phyloP scores from a whole-genome alignment of 2,888 invertebrate genomes.

The Dynastes tityus region DNA sequence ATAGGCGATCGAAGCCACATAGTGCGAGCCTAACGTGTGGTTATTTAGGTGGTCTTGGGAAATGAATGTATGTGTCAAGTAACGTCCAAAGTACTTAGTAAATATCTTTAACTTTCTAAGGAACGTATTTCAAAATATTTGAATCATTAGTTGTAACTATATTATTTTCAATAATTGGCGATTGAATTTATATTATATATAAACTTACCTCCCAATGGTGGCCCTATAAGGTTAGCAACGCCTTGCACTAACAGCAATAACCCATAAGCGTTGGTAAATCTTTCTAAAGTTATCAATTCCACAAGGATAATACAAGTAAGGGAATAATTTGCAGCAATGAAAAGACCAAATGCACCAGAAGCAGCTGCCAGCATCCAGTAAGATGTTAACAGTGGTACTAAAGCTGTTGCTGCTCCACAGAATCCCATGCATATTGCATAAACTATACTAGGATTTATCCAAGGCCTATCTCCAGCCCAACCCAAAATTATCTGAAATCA shows the following conservation, averaged over 20 bases:
- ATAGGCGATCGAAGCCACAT: no score
- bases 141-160: no score
- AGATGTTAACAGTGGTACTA: constrained; percentile 76
- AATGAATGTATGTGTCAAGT: no score
- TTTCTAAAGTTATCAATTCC: constrained; percentile 89
- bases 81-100: no score
- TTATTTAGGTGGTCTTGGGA: no score
- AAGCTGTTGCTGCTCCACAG: constrained; percentile 79
- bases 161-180: no score
- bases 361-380: constrained; percentile 77
- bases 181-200: neutral
- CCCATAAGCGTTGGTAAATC: constrained; percentile 94
- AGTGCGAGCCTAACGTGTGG: no score
- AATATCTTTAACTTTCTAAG: no score
- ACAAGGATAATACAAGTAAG: constrained; percentile 93
- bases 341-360: constrained; percentile 88
- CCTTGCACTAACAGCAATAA: constrained; percentile 91
- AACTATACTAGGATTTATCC: constrained; percentile 83
- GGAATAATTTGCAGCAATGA: constrained; percentile 94
- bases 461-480: constrained; percentile 88
- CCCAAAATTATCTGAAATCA: constrained; percentile 84
- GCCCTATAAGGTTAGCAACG: constrained; percentile 90
- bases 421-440: constrained; percentile 87
- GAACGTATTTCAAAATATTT: no score
- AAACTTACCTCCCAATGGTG: constrained; percentile 87